phyloP scores from a whole-genome alignment of 2,797 vertebrate genomes.

The Masticophis lateralis region DNA sequence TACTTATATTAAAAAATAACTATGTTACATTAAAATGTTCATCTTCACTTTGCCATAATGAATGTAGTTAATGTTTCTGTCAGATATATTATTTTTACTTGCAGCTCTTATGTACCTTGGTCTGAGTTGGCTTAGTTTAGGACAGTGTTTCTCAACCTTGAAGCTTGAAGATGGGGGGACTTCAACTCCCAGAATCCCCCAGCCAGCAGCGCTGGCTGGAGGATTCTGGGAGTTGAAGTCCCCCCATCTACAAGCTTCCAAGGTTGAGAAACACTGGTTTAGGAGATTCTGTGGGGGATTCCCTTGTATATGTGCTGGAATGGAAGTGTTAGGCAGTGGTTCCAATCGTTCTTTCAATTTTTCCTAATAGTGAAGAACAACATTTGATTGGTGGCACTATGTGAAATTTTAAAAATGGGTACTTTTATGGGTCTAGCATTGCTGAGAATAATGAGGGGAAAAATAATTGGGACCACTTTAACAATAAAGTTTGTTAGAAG shows the following conservation, averaged over 20 bases:
- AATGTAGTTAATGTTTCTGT: neutral
- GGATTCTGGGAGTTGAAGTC: too few relatives aligned
- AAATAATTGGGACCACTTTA: neutral
- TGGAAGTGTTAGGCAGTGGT: neutral
- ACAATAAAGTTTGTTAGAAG: neutral
- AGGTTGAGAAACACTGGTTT: too few relatives aligned
- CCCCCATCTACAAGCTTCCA: too few relatives aligned
- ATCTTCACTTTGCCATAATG: neutral
- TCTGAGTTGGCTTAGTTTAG: neutral
- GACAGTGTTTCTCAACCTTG: too few relatives aligned
- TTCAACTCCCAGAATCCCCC: too few relatives aligned
- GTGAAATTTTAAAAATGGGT: neutral
- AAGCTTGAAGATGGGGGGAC: too few relatives aligned
- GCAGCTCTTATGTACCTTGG: neutral
- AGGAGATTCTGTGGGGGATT: neutral
- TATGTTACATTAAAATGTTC: neutral
- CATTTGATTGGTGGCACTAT: neutral
- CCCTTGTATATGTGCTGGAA: neutral
- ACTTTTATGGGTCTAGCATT: neutral
- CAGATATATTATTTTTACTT: neutral
- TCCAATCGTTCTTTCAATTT: neutral
- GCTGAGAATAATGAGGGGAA: neutral
- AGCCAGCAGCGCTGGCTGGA: too few relatives aligned
- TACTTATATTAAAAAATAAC: neutral
- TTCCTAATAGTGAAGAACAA: neutral